phyloP scores from a whole-genome alignment of 2,797 vertebrate genomes.

The Phoebastria nigripes region DNA sequence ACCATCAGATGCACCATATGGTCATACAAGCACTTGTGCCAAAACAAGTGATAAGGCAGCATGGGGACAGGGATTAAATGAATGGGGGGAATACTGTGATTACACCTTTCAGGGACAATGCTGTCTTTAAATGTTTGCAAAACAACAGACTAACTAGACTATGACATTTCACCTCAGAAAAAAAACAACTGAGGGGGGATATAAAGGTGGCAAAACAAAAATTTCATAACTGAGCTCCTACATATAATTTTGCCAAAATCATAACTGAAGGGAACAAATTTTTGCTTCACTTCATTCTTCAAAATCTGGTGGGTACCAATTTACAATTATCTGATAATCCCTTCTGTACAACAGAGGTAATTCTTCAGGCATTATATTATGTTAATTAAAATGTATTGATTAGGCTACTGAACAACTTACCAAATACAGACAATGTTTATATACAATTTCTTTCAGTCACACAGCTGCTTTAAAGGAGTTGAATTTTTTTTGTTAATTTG shows the following conservation, averaged over 20 bases:
- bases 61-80: neutral
- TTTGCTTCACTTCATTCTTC: neutral
- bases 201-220: neutral
- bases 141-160: neutral
- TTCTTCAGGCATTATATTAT: neutral
- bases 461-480: neutral
- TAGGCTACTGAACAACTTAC: neutral
- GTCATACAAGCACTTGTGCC: neutral
- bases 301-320: neutral
- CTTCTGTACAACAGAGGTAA: neutral
- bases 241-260: neutral
- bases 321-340: neutral
- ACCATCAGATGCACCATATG: neutral
- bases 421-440: neutral
- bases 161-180: neutral
- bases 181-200: neutral
- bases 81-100: neutral
- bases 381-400: neutral
- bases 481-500: neutral
- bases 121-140: neutral
- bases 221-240: neutral
- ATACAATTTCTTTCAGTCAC: neutral
- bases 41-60: neutral
- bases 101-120: neutral
- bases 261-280: neutral